Conservation (phyloP, 2,113 vertebrate genomes). For the Turnix velox region DNA sequence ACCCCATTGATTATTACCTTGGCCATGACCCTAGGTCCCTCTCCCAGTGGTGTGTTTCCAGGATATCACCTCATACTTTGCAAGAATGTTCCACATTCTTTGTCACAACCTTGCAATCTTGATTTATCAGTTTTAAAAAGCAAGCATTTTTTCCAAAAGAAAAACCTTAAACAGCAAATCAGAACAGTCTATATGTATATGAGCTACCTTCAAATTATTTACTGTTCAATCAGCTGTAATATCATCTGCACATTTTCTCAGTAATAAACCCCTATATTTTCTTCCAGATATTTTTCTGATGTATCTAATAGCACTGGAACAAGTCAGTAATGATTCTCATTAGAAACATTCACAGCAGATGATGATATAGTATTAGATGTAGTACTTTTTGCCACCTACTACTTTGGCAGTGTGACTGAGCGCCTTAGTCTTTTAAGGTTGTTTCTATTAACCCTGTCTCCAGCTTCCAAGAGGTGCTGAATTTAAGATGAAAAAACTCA, state of each 20-base stretch:
- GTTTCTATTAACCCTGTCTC: not conserved
- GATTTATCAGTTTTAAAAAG: not conserved
- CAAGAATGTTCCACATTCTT: not conserved
- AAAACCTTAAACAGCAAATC: not conserved
- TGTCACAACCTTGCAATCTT: not conserved
- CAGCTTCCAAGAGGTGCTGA: not conserved
- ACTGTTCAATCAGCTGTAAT: not conserved
- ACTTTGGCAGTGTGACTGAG: not conserved
- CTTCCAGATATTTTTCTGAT: not conserved
- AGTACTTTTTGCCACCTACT: not conserved
- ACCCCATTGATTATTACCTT: not conserved
- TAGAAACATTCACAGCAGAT: not conserved
- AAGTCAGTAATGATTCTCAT: not conserved
- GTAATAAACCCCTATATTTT: not conserved
- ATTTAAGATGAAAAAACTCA: not conserved
- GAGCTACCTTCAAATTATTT: not conserved
- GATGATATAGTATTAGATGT: not conserved
- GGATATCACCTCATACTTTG: not conserved
- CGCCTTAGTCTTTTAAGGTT: not conserved
- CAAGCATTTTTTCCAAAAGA: not conserved
- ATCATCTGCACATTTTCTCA: not conserved
- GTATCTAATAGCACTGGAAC: not conserved
- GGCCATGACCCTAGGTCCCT: not conserved
- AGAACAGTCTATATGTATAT: not conserved
- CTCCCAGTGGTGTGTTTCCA: fast-evolving